Conservation (phyloP, 2,113 vertebrate species). For the Progne subis region DNA sequence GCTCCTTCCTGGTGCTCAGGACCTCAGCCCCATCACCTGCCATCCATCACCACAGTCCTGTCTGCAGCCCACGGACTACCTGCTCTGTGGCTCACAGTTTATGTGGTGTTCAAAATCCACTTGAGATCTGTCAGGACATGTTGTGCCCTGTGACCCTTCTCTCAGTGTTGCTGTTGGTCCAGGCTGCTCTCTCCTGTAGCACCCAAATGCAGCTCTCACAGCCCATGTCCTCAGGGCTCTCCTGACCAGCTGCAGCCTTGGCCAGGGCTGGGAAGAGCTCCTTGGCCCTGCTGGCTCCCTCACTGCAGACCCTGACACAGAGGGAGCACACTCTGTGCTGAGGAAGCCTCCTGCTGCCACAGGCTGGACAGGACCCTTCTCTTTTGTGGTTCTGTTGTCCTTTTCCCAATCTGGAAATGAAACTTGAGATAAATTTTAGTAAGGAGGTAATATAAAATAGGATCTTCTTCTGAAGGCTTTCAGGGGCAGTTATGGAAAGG, state of each 20-base stretch:
- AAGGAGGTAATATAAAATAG: neutral
- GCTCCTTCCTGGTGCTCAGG: neutral
- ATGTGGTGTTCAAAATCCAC: neutral
- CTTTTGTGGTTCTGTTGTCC: neutral
- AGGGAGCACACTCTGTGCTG: rapidly evolving
- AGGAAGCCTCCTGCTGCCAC: neutral
- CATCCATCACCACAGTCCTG: neutral
- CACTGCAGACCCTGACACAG: neutral
- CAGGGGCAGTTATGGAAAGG: neutral
- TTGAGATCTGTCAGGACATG: neutral
- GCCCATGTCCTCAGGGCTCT: neutral
- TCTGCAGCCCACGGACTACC: neutral
- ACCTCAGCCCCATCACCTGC: neutral
- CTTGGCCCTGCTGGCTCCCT: neutral
- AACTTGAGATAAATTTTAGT: neutral
- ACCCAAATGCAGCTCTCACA: neutral
- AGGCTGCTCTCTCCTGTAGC: neutral
- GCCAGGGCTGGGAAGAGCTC: neutral
- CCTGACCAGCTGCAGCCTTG: neutral
- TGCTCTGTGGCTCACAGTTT: neutral
- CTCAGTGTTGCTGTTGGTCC: neutral
- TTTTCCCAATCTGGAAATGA: neutral
- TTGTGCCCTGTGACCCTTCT: neutral
- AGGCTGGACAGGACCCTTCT: neutral
- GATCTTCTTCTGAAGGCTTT: neutral